These are phyloP conservation scores for Danio jaintianensis DNA, from an alignment of 2,797 vertebrate genomes.

Conservation along the genomic window DNA sequence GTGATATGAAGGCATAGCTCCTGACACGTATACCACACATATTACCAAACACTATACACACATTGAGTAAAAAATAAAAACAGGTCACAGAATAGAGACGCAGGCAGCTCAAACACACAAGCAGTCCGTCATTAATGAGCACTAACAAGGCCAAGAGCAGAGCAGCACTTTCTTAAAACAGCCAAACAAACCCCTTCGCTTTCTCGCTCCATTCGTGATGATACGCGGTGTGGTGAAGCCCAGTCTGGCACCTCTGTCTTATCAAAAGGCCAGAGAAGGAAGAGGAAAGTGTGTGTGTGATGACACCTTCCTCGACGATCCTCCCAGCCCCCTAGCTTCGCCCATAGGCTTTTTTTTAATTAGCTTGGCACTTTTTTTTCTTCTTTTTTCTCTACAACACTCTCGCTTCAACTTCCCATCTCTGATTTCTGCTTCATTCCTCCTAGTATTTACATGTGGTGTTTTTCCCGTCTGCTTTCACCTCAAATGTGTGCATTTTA, in stretches of 20 bases:
- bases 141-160: slow-evolving; percentile 60
- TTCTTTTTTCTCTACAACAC: slow-evolving; percentile 45
- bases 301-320: slow-evolving; percentile 78
- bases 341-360: slow-evolving; percentile 73
- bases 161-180: slow-evolving; percentile 56
- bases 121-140: slow-evolving; percentile 60
- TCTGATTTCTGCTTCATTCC: background rate
- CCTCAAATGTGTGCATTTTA: background rate
- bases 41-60: slow-evolving; percentile 38
- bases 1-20: background rate
- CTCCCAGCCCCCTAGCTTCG: slow-evolving; percentile 64
- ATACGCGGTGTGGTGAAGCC: slow-evolving; percentile 44
- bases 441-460: slow-evolving; percentile 61
- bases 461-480: slow-evolving; percentile 54
- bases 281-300: slow-evolving; percentile 67
- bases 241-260: slow-evolving; percentile 61
- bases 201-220: slow-evolving; percentile 17
- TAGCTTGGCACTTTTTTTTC: slow-evolving; percentile 65
- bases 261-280: slow-evolving; percentile 40
- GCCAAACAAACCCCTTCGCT: slow-evolving; percentile 41
- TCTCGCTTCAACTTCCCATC: slow-evolving; percentile 50
- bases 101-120: slow-evolving; percentile 28
- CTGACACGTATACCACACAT: slow-evolving; percentile 35
- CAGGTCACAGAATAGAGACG: slow-evolving; percentile 51
- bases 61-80: slow-evolving; percentile 50